Evolutionary conservation across 2,888 invertebrate species (phyloP), one percentile per base, ranked within the genome.

Genomic region (Eupithecia subumbrata): DNA sequence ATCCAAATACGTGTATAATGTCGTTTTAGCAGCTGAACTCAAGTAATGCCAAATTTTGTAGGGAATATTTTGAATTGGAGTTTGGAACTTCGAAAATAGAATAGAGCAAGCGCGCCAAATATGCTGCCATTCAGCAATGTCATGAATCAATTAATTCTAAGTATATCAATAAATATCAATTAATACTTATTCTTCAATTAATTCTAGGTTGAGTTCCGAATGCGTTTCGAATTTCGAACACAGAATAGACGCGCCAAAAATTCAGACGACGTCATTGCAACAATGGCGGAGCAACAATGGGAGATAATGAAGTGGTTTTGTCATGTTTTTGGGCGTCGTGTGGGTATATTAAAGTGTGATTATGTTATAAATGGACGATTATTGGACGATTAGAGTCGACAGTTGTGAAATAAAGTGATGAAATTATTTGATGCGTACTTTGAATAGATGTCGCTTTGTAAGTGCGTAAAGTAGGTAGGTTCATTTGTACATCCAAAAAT

Each of bases 271-370:
- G 43, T 12, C 68, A 22, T 22, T 72, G 69, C 81, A 88, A 77
- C 89, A 91, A 90, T 88, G 80, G 84, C 83, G 82, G 83, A 90
- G 84, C 87, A 86, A 77, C 93, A 93, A 93, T 91, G 81, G 91
- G 34, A 80, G 74, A 80, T 82, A 84, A 83, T 84, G 82, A 83
- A 85, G 84, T 90, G 92, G 91, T 92, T 92, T 91, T 90, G 91
- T 93, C 90, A 88, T 89, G 87, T 92, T 89, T 82, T 81, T 82
- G 80, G 80, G 45, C 71, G 77, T 70, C 85, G 86, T 87, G 91
- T 91, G 89, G 89, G 90, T 89, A 88, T 90, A 92, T 94, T 93
- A 92, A 90, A 89, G 86, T 81, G 88, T 92, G 91, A 94, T 93
- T 94, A 94, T 87, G 89, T 87, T 89, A 88, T 90, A 91, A 92